phyloP scores from a whole-genome alignment of 2,113 vertebrate genomes.

The Brachirus orientalis region DNA sequence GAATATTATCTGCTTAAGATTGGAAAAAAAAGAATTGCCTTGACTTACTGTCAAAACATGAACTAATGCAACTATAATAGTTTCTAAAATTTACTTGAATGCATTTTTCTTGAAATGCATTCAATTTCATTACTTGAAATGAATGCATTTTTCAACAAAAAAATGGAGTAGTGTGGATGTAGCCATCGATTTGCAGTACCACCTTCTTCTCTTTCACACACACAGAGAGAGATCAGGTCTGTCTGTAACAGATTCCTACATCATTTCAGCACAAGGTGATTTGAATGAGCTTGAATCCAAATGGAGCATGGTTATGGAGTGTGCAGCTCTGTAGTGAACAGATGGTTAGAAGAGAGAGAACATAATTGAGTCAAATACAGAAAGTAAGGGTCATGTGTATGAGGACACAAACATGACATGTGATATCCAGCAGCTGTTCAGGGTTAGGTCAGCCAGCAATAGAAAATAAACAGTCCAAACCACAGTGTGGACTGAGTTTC shows the following conservation, averaged over 20 bases:
- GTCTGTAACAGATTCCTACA: background rate
- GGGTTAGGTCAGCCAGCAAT: constrained; percentile 24
- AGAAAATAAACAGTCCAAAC: constrained; percentile 39
- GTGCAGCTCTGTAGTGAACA: constrained; percentile 26
- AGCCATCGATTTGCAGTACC: constrained; percentile 10
- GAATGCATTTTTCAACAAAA: too few species aligned
- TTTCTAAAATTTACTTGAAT: too few species aligned
- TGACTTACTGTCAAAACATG: too few species aligned
- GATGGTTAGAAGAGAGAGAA: constrained; percentile 33
- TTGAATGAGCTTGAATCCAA: background rate
- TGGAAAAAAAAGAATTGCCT: too few species aligned
- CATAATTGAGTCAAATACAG: constrained; percentile 55
- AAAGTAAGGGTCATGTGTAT: constrained; percentile 25
- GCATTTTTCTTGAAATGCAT: too few species aligned
- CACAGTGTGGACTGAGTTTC: constrained; percentile 10
- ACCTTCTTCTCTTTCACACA: too few species aligned
- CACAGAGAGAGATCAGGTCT: background rate
- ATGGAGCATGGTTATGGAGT: background rate
- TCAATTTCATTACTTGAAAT: too few species aligned
- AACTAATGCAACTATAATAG: too few species aligned
- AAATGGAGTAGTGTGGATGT: too few species aligned
- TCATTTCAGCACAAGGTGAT: background rate
- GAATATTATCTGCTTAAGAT: too few species aligned
- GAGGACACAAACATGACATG: constrained; percentile 45
- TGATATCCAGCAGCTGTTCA: constrained; percentile 58